Base-by-base conservation (phyloP, 1,140 invertebrate genomes). In the Saccostrea echinata region DNA sequence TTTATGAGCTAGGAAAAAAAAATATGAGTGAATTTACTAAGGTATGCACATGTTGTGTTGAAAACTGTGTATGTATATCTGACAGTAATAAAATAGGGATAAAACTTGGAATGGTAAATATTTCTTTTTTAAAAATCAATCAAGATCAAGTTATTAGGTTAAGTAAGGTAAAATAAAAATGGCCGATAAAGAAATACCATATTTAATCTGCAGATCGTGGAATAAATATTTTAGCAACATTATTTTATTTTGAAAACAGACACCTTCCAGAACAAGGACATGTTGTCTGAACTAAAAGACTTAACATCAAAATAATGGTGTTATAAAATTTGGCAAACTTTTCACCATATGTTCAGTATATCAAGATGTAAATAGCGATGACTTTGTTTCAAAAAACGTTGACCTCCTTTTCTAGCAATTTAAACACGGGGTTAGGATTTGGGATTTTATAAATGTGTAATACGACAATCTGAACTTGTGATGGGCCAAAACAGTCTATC, bases 381-480 rank as follows among this genome's bases (percentile, higher is more conserved):
- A 61, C 18, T 61, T n/a, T 61, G 55, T 61, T 61, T 61, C 18
- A 35, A 27, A 76, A 33, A 76, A 76, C 68, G 30, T 71, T 18
- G 24, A 33, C 24, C 30, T 33, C 11, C 16, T 76, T 33, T 30
- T 76, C 9, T 76, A 76, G 11, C 68, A 27, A 76, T 76, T 33
- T 76, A 76, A 76, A 76, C 68, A 76, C 16, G 27, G 27, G 27
- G 68, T 76, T 9, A 76, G 9, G 27, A 33, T 76, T 76, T 76
- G 16, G 68, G 30, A 33, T 18, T 61, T 61, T 76, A 64, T 16
- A 76, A 76, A 27, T 33, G 30, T 76, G 68, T 76, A 24, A 76
- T 76, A 4, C 57, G 9, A n/a, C 68, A 76, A 30, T 76, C 13
- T 35, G 13, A 76, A 76, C 68, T 33, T 61, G 8, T 76, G 68